A percentile compares a stretch with the other conserved stretches of the same genome.
These are phyloP conservation scores for Drosophila falleni DNA, from an alignment of 2,888 invertebrate genomes.

Conservation along the genomic window DNA sequence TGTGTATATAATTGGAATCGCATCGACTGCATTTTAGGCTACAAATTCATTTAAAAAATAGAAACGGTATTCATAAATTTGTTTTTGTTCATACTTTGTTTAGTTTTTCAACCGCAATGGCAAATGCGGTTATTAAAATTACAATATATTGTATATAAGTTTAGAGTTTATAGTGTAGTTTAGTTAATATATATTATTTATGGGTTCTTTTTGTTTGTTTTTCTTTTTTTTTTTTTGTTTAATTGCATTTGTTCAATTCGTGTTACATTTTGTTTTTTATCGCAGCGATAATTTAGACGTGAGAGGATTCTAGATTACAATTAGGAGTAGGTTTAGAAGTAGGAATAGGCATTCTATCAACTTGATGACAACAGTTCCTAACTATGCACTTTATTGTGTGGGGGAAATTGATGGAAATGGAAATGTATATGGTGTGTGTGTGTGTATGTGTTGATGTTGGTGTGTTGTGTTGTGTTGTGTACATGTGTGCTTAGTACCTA, in stretches of 20 bases:
- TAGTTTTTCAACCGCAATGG: slow-evolving; percentile 34
- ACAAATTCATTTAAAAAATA: slow-evolving; percentile 49
- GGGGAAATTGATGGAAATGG: slow-evolving; percentile 4
- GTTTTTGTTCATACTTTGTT: slow-evolving; percentile 18
- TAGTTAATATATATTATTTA: slow-evolving; percentile 2
- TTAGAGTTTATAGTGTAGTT: slow-evolving; percentile 7
- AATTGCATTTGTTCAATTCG: slow-evolving; percentile 54
- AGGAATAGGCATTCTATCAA: slow-evolving; percentile 39
- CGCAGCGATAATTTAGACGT: slow-evolving; percentile 69
- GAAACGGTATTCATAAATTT: slow-evolving; percentile 33
- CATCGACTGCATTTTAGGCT: slow-evolving; percentile 12
- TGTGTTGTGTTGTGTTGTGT: not conserved
- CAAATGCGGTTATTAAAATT: slow-evolving; percentile 34
- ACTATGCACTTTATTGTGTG: slow-evolving; percentile 28
- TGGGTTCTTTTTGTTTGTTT: not conserved
- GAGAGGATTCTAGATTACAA: slow-evolving; percentile 11
- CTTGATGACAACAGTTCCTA: slow-evolving; percentile 35
- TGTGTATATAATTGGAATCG: slow-evolving; percentile 28
- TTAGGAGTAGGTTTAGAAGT: slow-evolving; percentile 19
- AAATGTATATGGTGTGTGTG: slow-evolving; percentile 12
- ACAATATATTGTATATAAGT: slow-evolving; percentile 13
- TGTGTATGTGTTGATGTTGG: no score
- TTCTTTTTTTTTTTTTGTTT: slow-evolving; percentile 2
- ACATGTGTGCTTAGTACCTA: slow-evolving; percentile 76
- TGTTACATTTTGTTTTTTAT: slow-evolving; percentile 52